Evolutionary conservation across 2,113 vertebrate species (phyloP).

Genomic region (Chinchilla lanigera): DNA sequence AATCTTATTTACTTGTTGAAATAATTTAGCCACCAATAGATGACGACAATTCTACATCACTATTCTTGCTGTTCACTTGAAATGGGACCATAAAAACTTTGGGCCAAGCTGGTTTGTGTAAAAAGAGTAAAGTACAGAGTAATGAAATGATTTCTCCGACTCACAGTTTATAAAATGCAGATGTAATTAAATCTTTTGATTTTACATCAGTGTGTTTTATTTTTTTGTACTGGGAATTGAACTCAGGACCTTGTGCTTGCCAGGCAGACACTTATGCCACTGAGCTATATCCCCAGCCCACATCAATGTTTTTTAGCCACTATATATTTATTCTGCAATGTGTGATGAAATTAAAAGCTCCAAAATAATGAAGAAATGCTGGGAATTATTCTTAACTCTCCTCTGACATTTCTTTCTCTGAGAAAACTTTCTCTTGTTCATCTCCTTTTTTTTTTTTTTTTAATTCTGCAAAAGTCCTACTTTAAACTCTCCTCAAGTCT

Average conservation of each 20-base stretch:
- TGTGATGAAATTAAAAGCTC: background rate
- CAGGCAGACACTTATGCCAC: too few species aligned
- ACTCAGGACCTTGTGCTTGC: too few species aligned
- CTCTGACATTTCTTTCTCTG: background rate
- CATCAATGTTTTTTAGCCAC: background rate
- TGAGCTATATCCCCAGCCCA: too few species aligned
- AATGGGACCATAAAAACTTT: background rate
- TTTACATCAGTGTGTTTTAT: background rate
- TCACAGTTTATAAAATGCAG: background rate
- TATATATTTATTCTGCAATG: background rate
- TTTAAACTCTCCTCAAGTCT: background rate
- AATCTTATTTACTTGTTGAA: slow-evolving; percentile 3
- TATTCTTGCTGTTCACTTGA: background rate
- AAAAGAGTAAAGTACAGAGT: background rate
- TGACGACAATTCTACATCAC: background rate
- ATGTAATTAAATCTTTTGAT: slow-evolving; percentile 10
- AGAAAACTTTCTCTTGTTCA: background rate
- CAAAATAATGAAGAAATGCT: background rate
- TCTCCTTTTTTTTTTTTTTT: slow-evolving; percentile 27
- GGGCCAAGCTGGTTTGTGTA: background rate
- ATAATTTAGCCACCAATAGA: background rate
- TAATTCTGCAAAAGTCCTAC: background rate
- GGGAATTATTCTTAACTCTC: background rate
- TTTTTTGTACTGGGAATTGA: too few species aligned
- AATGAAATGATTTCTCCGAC: background rate